A percentile compares a stretch with the other conserved stretches of the same genome.
Evolutionary conservation across 2,113 vertebrate species (phyloP).

Genomic region (Actenoides lindsayi): DNA sequence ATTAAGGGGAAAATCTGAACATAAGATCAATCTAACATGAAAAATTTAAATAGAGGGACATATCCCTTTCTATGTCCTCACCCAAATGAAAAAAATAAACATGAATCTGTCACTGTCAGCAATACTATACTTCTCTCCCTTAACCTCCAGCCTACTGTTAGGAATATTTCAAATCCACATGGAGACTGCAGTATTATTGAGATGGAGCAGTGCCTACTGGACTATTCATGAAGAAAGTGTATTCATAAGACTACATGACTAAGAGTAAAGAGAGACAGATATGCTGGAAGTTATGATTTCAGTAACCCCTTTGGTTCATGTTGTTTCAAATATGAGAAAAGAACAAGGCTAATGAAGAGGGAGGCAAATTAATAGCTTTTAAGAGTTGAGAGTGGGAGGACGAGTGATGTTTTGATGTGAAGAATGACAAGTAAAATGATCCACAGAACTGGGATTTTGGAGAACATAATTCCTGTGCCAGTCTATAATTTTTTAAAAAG

Average conservation of each 20-base stretch:
- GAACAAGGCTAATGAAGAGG: background rate
- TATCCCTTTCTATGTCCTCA: background rate
- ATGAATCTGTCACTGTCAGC: background rate
- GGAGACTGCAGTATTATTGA: background rate
- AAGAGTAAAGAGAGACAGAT: background rate
- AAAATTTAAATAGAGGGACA: background rate
- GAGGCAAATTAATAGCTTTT: slow-evolving; percentile 41
- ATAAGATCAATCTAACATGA: background rate
- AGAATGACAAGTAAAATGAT: slow-evolving; percentile 45
- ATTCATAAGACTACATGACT: background rate
- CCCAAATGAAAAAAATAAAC: background rate
- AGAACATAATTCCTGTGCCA: slow-evolving; percentile 33
- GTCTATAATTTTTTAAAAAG: background rate
- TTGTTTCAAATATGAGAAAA: background rate
- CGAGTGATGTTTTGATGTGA: slow-evolving; percentile 5
- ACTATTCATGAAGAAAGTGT: background rate
- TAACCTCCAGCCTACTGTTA: background rate
- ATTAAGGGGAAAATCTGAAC: background rate
- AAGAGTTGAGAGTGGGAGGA: slow-evolving; percentile 31
- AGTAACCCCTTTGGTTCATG: background rate
- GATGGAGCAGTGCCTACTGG: background rate
- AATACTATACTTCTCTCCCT: background rate
- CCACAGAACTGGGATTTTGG: slow-evolving; percentile 28
- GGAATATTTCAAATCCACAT: background rate
- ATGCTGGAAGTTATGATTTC: background rate